Evolutionary conservation across 2,797 vertebrate species (phyloP).

Genomic region (Typhlichthys eigenmanni): DNA sequence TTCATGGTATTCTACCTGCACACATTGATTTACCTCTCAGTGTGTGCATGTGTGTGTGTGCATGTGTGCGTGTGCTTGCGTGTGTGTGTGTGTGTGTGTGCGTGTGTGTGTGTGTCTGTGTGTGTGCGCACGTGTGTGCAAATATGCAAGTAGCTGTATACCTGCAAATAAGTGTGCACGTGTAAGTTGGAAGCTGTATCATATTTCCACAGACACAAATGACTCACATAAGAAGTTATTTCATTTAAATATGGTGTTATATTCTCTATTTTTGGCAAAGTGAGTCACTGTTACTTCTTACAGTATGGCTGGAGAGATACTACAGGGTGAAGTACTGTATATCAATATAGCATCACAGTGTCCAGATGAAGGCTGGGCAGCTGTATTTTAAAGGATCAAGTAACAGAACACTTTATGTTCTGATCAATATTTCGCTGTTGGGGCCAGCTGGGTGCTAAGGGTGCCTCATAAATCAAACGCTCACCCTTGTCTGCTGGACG

Average conservation of each 20-base stretch:
- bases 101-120: constrained; percentile 3
- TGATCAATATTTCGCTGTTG: constrained; percentile 40
- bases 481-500: constrained; percentile 52
- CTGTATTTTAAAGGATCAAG: constrained; percentile 22
- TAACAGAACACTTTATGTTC: constrained; percentile 25
- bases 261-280: background rate
- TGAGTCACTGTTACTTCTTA: background rate
- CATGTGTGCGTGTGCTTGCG: background rate
- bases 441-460: constrained; percentile 25
- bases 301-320: background rate
- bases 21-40: constrained; percentile 3
- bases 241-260: background rate
- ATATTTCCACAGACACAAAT: constrained; percentile 7
- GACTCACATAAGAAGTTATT: constrained; percentile 18
- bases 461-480: constrained; percentile 48
- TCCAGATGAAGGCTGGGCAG: background rate
- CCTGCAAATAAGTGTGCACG: background rate
- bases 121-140: background rate
- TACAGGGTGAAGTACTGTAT: background rate
- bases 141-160: background rate
- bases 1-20: constrained; percentile 12
- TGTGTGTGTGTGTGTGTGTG: constrained; percentile 5
- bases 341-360: constrained; percentile 14
- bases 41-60: background rate
- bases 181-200: background rate